Conservation (phyloP, 2,888 invertebrate species). For the Sericinus montela region DNA sequence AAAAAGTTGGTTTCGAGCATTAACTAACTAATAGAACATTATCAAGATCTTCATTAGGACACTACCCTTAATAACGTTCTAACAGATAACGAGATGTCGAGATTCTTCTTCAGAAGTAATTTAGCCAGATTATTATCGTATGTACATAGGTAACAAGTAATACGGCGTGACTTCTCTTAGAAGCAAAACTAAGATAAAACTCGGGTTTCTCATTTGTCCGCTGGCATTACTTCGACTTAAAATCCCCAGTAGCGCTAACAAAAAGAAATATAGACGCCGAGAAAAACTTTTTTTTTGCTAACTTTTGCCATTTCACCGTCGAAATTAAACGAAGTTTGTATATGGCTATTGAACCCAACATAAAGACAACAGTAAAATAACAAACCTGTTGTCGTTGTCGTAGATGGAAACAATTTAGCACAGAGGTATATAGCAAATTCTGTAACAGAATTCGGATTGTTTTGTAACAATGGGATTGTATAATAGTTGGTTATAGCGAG, state of each 20-base stretch:
- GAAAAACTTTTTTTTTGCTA: constrained; percentile 7
- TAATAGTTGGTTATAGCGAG: too few species aligned
- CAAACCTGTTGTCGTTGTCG: too few species aligned
- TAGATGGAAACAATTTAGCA: too few species aligned
- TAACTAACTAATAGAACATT: too few species aligned
- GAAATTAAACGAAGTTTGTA: background rate
- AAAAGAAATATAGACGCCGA: constrained; percentile 11
- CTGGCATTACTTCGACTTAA: constrained; percentile 13
- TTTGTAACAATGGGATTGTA: too few species aligned
- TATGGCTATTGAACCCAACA: too few species aligned
- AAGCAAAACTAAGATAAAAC: constrained; percentile 15
- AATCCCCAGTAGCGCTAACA: constrained; percentile 18
- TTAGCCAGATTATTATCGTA: constrained; percentile 5
- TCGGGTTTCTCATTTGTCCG: constrained; percentile 16
- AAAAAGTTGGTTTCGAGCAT: too few species aligned
- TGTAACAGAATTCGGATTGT: too few species aligned
- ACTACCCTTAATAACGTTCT: background rate
- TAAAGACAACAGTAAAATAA: too few species aligned
- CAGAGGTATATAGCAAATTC: too few species aligned
- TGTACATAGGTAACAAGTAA: background rate
- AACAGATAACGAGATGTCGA: background rate
- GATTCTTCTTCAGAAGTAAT: background rate
- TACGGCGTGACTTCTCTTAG: constrained; percentile 5
- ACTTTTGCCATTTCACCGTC: constrained; percentile 12
- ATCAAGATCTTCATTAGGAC: too few species aligned